phyloP scores from a whole-genome alignment of 2,888 invertebrate genomes.

The Mythimna impura region DNA sequence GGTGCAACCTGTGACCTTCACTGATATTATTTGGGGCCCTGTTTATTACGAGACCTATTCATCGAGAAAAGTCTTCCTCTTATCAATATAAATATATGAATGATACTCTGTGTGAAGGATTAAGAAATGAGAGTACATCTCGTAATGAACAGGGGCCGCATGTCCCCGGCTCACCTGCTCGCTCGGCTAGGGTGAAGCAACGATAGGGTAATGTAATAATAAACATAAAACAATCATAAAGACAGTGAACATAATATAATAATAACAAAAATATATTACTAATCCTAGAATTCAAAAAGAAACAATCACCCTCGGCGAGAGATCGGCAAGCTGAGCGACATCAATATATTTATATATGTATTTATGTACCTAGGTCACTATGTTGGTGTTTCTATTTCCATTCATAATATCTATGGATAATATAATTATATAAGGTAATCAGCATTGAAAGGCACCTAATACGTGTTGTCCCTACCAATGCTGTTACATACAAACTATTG shows the following conservation, averaged over 20 bases:
- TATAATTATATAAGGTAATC: slow-evolving; percentile 76
- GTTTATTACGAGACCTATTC: slow-evolving; percentile 76
- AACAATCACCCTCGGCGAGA: slow-evolving; percentile 77
- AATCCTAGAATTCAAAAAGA: slow-evolving; percentile 81
- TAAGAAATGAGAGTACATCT: slow-evolving; percentile 72
- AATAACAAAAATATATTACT: slow-evolving; percentile 88
- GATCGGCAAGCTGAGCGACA: slow-evolving; percentile 71
- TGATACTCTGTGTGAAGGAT: slow-evolving; percentile 60
- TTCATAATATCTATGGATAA: slow-evolving; percentile 85
- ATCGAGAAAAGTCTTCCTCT: slow-evolving; percentile 54
- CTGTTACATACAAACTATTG: slow-evolving; percentile 84
- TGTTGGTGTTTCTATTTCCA: slow-evolving; percentile 89
- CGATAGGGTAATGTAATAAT: slow-evolving; percentile 75
- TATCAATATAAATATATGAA: slow-evolving; percentile 67
- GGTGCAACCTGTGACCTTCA: slow-evolving; percentile 75
- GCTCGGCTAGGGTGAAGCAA: slow-evolving; percentile 77
- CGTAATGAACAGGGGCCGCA: slow-evolving; percentile 74
- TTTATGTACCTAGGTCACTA: slow-evolving; percentile 87
- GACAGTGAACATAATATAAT: slow-evolving; percentile 80
- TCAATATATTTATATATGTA: slow-evolving; percentile 79
- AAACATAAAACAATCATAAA: slow-evolving; percentile 83
- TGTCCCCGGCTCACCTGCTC: slow-evolving; percentile 68
- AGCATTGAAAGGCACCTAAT: slow-evolving; percentile 75
- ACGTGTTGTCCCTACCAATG: slow-evolving; percentile 73
- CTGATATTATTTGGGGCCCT: slow-evolving; percentile 69